Percentiles rank a stretch among this genome's conserved stretches.
phyloP scores from a whole-genome alignment of 2,113 vertebrate species.

The Willisornis vidua region DNA sequence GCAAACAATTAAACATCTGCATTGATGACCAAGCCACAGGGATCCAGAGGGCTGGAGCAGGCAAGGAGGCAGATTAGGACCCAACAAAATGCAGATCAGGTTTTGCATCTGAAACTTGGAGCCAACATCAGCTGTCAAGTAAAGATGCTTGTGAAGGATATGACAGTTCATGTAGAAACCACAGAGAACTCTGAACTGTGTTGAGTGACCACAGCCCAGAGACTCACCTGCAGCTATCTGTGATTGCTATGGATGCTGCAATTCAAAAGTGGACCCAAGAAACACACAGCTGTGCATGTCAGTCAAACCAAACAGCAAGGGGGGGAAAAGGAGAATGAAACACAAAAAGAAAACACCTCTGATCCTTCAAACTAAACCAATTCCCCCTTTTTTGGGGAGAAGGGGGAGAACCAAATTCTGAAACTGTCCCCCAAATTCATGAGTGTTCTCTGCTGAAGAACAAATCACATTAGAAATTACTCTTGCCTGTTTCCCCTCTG shows the following conservation, averaged over 20 bases:
- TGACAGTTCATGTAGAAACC: background rate
- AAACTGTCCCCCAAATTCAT: background rate
- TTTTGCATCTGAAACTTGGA: background rate
- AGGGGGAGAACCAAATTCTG: background rate
- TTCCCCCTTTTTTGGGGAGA: background rate
- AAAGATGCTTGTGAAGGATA: background rate
- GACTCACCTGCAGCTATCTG: background rate
- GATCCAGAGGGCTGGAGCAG: background rate
- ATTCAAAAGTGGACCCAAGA: background rate
- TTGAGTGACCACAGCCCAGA: background rate
- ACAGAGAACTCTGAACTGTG: background rate
- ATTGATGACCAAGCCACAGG: background rate
- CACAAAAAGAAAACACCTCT: background rate
- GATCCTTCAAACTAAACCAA: background rate
- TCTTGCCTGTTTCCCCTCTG: background rate
- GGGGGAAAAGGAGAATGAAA: background rate
- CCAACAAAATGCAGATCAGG: background rate
- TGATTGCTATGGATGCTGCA: background rate
- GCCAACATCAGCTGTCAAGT: background rate
- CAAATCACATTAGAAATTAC: background rate
- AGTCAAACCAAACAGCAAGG: background rate
- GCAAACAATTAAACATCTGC: background rate
- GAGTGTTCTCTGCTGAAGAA: background rate
- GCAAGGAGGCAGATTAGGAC: background rate
- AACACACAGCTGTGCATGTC: accelerated